Conservation (phyloP, 2,888 invertebrate genomes). For the Synergus japonicus region DNA sequence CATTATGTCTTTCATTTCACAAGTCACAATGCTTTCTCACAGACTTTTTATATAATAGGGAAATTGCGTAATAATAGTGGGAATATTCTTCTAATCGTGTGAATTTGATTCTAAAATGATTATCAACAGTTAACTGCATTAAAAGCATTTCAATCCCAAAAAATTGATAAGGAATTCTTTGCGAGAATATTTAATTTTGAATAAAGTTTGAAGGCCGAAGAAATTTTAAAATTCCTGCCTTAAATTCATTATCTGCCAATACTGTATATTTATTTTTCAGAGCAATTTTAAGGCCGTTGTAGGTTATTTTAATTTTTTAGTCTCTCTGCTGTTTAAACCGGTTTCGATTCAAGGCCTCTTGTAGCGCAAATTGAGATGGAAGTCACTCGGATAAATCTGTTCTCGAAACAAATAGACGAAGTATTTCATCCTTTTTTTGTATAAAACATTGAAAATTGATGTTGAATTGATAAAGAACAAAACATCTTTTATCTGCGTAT, state of each 20-base stretch:
- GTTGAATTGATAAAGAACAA: too few relatives aligned
- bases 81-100: too few relatives aligned
- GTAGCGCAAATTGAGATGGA: slow-evolving; percentile 25
- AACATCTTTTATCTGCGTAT: too few relatives aligned
- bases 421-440: not conserved
- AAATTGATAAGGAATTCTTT: too few relatives aligned
- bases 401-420: slow-evolving; percentile 7
- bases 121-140: too few relatives aligned
- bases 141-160: too few relatives aligned
- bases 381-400: slow-evolving; percentile 28
- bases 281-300: not conserved
- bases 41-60: not conserved
- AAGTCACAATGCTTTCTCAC: not conserved
- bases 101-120: too few relatives aligned
- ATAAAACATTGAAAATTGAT: not conserved
- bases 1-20: slow-evolving; percentile 23
- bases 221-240: not conserved
- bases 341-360: slow-evolving; percentile 28
- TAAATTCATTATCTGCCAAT: not conserved
- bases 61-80: not conserved
- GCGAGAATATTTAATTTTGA: too few relatives aligned
- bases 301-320: not conserved
- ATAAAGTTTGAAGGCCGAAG: too few relatives aligned
- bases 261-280: not conserved
- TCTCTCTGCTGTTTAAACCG: slow-evolving; percentile 20